These are phyloP conservation scores for Ichneumon xanthorius DNA, from an alignment of 2,888 invertebrate genomes.

Conservation along the genomic window DNA sequence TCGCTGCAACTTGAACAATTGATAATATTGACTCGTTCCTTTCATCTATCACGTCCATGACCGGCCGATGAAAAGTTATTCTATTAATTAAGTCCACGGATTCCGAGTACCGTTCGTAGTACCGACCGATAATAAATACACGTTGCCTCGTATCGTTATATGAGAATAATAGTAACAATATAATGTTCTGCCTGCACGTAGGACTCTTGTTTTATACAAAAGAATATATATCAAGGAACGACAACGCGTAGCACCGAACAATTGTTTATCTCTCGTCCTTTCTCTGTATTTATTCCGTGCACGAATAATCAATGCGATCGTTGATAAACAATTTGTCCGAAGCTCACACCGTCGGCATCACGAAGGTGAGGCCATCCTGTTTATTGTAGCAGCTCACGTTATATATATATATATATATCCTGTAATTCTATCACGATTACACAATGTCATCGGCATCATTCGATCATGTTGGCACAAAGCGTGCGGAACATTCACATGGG, in stretches of 20 bases:
- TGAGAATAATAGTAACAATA: constrained; percentile 20
- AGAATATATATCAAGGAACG: not conserved
- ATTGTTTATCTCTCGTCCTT: constrained; percentile 43
- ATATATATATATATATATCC: constrained; percentile 24
- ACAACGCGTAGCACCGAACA: constrained; percentile 27
- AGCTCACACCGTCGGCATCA: constrained; percentile 5
- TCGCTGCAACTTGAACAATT: constrained; percentile 5
- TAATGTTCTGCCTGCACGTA: constrained; percentile 27
- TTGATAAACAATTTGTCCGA: constrained; percentile 1
- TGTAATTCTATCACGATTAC: constrained; percentile 52
- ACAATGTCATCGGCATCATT: constrained; percentile 51
- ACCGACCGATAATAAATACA: constrained; percentile 28
- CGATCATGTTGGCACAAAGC: constrained; percentile 46
- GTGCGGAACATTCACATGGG: constrained; percentile 25
- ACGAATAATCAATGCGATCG: constrained; percentile 30
- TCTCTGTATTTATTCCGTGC: constrained; percentile 10
- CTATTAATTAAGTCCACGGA: not conserved
- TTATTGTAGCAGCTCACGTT: constrained; percentile 21
- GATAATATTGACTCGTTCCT: constrained; percentile 1
- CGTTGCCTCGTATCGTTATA: constrained; percentile 12
- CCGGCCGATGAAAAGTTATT: not conserved
- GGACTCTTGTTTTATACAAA: not conserved
- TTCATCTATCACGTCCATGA: not conserved
- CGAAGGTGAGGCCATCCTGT: constrained; percentile 50
- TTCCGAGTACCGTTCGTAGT: not conserved